These are phyloP conservation scores for Calidris pugnax DNA, from an alignment of 2,113 vertebrate genomes.

Conservation along the genomic window DNA sequence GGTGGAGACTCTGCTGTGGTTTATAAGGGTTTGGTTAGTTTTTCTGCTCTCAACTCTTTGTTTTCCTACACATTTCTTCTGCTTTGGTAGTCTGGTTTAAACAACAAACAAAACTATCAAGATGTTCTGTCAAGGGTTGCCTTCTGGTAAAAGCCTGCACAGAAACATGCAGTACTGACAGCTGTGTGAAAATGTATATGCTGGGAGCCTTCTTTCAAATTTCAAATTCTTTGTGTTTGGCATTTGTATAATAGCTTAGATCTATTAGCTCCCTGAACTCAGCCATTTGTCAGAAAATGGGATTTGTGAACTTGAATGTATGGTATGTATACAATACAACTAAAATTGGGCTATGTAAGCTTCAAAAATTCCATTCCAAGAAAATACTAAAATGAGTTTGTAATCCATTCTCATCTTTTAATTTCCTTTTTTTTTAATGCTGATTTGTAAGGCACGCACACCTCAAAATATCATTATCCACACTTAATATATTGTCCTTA, in stretches of 20 bases:
- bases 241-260: not conserved
- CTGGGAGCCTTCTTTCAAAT: not conserved
- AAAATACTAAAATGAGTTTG: not conserved
- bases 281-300: not conserved
- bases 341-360: not conserved
- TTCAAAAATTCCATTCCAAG: not conserved
- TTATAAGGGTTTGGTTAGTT: not conserved
- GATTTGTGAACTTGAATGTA: not conserved
- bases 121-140: not conserved
- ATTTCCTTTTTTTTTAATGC: not conserved
- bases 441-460: not conserved
- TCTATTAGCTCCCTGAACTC: not conserved
- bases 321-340: not conserved
- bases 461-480: not conserved
- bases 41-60: not conserved
- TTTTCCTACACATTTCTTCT: not conserved
- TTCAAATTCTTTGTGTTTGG: not conserved
- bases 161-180: not conserved
- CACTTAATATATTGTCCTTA: constrained; percentile 9
- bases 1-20: not conserved
- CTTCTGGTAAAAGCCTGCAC: not conserved
- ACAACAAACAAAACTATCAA: not conserved
- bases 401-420: not conserved
- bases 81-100: not conserved
- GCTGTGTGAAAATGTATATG: not conserved